Evolutionary conservation across 2,113 vertebrate genomes (phyloP).

Genomic region (Leucopsar rothschildi): DNA sequence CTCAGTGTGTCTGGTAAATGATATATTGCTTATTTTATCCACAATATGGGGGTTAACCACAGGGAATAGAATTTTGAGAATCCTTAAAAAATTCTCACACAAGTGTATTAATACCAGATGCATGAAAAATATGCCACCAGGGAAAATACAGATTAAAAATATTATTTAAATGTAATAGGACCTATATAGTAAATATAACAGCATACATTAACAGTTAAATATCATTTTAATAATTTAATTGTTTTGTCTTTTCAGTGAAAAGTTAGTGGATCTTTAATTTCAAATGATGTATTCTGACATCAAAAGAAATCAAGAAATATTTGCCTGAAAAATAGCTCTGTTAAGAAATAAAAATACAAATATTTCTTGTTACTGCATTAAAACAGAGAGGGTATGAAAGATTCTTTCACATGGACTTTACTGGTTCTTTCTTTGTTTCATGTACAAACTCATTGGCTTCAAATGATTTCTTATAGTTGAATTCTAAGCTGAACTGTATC

Average conservation of each 20-base stretch:
- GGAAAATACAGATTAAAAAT: constrained; percentile 48
- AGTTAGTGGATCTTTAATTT: background rate
- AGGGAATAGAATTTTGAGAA: constrained; percentile 21
- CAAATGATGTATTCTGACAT: background rate
- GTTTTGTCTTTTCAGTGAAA: constrained; percentile 14
- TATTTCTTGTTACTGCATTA: background rate
- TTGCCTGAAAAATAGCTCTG: background rate
- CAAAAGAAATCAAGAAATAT: background rate
- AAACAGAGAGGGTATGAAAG: background rate
- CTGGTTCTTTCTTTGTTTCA: background rate
- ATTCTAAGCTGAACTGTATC: background rate
- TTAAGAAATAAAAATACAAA: background rate
- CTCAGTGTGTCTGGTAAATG: background rate
- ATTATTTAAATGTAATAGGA: background rate
- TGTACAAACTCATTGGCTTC: background rate
- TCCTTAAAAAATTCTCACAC: background rate
- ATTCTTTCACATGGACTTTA: background rate
- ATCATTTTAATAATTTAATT: background rate
- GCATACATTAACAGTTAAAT: background rate
- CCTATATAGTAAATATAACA: background rate
- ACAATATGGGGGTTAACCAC: background rate
- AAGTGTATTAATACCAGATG: constrained; percentile 34
- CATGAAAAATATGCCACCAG: constrained; percentile 38
- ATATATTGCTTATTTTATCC: constrained; percentile 15
- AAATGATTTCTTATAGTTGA: background rate